Evolutionary conservation across 2,888 invertebrate species (phyloP).

Genomic region (Eupithecia abbreviata): DNA sequence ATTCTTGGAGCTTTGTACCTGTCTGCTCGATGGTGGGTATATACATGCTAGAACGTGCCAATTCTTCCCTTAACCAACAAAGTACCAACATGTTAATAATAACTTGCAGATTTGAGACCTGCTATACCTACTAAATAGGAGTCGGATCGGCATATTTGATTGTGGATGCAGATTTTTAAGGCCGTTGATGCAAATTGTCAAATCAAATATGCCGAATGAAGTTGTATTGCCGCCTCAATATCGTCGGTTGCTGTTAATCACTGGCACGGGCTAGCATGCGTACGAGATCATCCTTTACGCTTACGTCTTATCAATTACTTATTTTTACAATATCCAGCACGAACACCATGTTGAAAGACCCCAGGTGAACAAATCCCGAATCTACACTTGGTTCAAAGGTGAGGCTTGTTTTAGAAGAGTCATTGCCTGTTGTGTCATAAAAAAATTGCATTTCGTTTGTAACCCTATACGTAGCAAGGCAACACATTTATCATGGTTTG

Average conservation of each 20-base stretch:
- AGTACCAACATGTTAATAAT: neutral
- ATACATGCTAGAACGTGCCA: constrained; percentile 10
- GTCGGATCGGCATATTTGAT: constrained; percentile 4
- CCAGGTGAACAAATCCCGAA: constrained; percentile 23
- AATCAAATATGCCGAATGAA: neutral
- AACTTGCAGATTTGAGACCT: neutral
- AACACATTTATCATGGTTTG: neutral
- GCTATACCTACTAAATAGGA: neutral
- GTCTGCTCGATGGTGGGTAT: constrained; percentile 5
- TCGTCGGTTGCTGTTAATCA: neutral
- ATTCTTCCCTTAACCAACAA: neutral
- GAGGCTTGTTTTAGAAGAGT: neutral
- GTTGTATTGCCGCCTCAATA: neutral
- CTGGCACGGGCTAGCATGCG: constrained; percentile 18
- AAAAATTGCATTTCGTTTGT: neutral
- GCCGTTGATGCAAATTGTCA: neutral
- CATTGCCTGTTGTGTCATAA: neutral
- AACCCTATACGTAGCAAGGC: neutral
- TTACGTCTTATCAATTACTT: constrained; percentile 4
- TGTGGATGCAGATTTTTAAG: neutral
- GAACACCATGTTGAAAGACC: constrained; percentile 15
- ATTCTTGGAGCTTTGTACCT: neutral
- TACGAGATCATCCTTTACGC: constrained; percentile 26
- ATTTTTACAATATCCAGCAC: constrained; percentile 18
- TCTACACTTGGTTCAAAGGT: constrained; percentile 15